phyloP scores from a whole-genome alignment of 37 sponge, comb jelly and placozoan genomes.

The Agelas oroides region DNA sequence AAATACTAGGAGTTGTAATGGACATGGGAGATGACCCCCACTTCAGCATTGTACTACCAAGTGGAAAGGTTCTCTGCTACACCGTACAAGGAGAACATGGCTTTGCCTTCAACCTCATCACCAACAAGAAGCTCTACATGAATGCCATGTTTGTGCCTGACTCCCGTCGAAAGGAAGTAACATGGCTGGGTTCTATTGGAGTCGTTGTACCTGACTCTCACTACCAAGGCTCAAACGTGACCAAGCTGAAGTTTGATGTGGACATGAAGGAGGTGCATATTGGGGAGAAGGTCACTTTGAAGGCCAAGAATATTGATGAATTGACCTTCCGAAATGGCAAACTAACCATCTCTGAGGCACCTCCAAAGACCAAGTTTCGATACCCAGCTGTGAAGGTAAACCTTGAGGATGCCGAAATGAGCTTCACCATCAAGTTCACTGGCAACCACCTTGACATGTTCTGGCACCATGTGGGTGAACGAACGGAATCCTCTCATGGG shows the following conservation, averaged over 20 bases:
- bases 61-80: slow-evolving; percentile 37
- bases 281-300: slow-evolving; percentile 17
- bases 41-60: slow-evolving; percentile 24
- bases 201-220: slow-evolving; percentile 13
- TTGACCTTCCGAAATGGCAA: slow-evolving; percentile 27
- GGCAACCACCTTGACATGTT: slow-evolving; percentile 34
- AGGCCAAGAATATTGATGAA: slow-evolving; percentile 21
- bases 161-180: slow-evolving; percentile 25
- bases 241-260: slow-evolving; percentile 29
- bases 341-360: slow-evolving; percentile 39
- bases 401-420: slow-evolving; percentile 13
- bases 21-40: slow-evolving; percentile 43
- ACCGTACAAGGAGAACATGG: slow-evolving; percentile 55
- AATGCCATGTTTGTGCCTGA: slow-evolving; percentile 54
- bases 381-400: slow-evolving; percentile 24
- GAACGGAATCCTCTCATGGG: slow-evolving; percentile 27
- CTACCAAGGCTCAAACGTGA: slow-evolving; percentile 21
- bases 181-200: slow-evolving; percentile 46
- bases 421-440: slow-evolving; percentile 43
- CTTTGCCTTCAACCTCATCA: slow-evolving; percentile 40
- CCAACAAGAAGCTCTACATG: slow-evolving; percentile 21
- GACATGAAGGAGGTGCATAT: slow-evolving; percentile 9
- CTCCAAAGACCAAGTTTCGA: slow-evolving; percentile 1
- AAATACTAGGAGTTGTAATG: too few species aligned
- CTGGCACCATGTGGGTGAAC: slow-evolving; percentile 48